Evolutionary conservation across 2,888 invertebrate genomes (phyloP).

Genomic region (Nemurella pictetii): DNA sequence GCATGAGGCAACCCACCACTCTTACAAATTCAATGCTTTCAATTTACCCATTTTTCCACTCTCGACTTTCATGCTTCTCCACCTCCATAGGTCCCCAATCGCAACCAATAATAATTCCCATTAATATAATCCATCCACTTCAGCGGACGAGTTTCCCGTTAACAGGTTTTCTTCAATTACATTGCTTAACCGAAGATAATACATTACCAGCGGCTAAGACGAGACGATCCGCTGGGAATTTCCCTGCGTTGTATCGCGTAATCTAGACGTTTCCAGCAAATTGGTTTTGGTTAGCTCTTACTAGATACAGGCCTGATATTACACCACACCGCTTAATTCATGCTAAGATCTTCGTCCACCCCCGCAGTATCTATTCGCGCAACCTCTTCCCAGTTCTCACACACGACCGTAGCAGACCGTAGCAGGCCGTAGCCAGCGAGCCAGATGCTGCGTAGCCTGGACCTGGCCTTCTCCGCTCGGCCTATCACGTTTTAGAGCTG

Average conservation of each 20-base stretch:
- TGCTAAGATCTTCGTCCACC: neutral
- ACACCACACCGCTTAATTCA: neutral
- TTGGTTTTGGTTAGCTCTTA: conserved; percentile 26
- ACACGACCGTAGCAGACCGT: neutral
- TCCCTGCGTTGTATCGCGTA: conserved; percentile 8
- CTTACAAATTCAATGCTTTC: neutral
- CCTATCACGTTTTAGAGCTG: neutral
- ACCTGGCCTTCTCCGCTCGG: neutral
- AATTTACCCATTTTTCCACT: neutral
- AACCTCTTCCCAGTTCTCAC: neutral
- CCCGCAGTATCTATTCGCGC: neutral
- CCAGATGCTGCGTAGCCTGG: neutral
- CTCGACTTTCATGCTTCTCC: too few relatives aligned
- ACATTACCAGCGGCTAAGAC: conserved; percentile 7
- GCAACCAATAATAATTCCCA: neutral
- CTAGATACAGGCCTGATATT: conserved; percentile 15
- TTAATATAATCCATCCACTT: neutral
- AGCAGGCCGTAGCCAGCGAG: neutral
- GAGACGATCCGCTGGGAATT: conserved; percentile 20
- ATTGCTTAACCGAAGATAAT: conserved; percentile 16
- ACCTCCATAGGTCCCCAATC: too few relatives aligned
- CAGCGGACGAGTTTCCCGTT: conserved; percentile 11
- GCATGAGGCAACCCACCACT: neutral
- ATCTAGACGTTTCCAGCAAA: conserved; percentile 26
- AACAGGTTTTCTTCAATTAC: conserved; percentile 26